phyloP scores from a whole-genome alignment of 2,888 invertebrate genomes.

The Rotaria socialis region DNA sequence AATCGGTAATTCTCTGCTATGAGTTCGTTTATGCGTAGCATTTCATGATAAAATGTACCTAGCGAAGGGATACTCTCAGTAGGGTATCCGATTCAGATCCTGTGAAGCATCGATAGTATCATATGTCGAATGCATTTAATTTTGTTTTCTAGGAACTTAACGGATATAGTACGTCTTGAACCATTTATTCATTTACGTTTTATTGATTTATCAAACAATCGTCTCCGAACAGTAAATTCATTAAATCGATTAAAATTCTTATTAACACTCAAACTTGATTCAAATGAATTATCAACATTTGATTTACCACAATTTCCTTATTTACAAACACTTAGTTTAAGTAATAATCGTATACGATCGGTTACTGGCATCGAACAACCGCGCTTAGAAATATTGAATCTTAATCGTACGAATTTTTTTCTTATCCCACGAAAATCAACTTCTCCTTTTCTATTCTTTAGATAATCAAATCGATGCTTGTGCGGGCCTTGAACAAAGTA shows the following conservation, averaged over 20 bases:
- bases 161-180: conserved; percentile 55
- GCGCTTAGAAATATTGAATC: conserved; percentile 55
- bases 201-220: conserved; percentile 57
- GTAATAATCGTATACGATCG: conserved; percentile 55
- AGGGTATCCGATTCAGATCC: too few relatives aligned
- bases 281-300: conserved; percentile 54
- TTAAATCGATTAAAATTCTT: conserved; percentile 56
- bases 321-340: conserved; percentile 56
- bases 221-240: conserved; percentile 55
- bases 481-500: conserved; percentile 52
- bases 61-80: too few relatives aligned
- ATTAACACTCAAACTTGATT: conserved; percentile 56
- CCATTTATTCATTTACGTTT: conserved; percentile 59
- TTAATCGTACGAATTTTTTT: conserved; percentile 52
- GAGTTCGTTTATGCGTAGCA: too few relatives aligned
- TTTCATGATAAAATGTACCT: not conserved
- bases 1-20: conserved; percentile 42
- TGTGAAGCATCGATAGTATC: too few relatives aligned
- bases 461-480: conserved; percentile 55
- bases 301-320: conserved; percentile 56
- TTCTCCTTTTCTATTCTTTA: conserved; percentile 48
- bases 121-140: too few relatives aligned
- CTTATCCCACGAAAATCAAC: not conserved
- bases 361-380: conserved; percentile 58
- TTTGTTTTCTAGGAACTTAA: conserved; percentile 53